Base-by-base conservation (phyloP, 2,797 vertebrate genomes). In the Neosilurus hyrtlii region DNA sequence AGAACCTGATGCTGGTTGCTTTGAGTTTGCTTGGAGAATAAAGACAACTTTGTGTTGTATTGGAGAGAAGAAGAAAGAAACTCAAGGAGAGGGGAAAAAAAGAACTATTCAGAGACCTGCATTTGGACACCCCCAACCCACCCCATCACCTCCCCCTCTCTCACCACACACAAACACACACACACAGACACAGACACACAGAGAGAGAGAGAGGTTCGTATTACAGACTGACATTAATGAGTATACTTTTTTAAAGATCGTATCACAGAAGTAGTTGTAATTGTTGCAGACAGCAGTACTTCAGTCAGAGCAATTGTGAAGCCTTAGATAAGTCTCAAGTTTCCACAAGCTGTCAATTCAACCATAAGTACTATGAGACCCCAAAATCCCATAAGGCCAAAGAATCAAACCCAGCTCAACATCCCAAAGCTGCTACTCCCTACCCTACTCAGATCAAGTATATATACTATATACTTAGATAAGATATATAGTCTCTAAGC, bases 21-120 rank as follows among this genome's bases (percentile, higher is more conserved):
- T 76, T 84, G 74, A 52, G 26, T 54, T 49, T 74, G 63, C 37
- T 4, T 59, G 11, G 61, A 75, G 57, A 56, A 86, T 80, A 86
- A 84, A 82, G 75, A 70, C 72, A 79, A 68, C 82, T 79, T 81
- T 84, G 85, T 86, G 59, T 61, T 14, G 15, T 22, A 71, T 67
- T 59, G 22, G 24, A 63, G 76, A 78, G 26, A 54, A 24, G 37
- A 37, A 52, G 22, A 70, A 6, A 18, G 16, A 67, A 65, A 70
- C 22, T 49, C 16, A 56, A 57, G 37, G 49, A 83, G 15, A 12
- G 12, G 66, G 16, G n/a, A n/a, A 66, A 67, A 68, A 81, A 35
- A 67, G 20, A 63, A 80, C 66, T 20, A 43, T 68, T 67, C 66
- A 67, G 4, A 66, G 26, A 4, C 61, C 9, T n/a, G 9, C 2